Percentiles rank a stretch among this genome's conserved stretches.
Evolutionary conservation across 2,888 invertebrate genomes (phyloP).

Genomic region (Hetaerina titia): DNA sequence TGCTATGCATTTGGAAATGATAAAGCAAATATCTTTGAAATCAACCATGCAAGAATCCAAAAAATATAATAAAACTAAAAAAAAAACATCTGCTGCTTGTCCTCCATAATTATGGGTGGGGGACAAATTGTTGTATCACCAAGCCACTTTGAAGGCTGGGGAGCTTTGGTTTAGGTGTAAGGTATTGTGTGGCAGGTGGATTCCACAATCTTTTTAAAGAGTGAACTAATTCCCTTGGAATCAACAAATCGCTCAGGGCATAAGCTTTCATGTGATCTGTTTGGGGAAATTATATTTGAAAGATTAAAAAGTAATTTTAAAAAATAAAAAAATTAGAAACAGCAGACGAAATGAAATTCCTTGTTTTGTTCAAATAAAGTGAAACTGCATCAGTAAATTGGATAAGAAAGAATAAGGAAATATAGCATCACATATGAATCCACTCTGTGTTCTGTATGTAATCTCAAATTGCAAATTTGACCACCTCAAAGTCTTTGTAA

Average conservation of each 20-base stretch:
- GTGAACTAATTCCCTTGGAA: conserved; percentile 68
- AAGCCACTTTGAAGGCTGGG: conserved; percentile 64
- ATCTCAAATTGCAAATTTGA: conserved; percentile 67
- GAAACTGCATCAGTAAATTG: conserved; percentile 50
- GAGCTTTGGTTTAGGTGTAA: conserved; percentile 66
- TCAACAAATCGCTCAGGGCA: conserved; percentile 68
- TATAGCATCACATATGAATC: conserved; percentile 70
- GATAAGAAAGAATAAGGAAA: conserved; percentile 52
- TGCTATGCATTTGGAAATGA: conserved; percentile 66
- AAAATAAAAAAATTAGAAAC: conserved; percentile 73
- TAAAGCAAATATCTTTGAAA: conserved; percentile 66
- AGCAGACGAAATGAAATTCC: conserved; percentile 51
- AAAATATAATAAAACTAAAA: conserved; percentile 49
- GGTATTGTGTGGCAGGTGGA: conserved; percentile 66
- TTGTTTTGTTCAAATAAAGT: conserved; percentile 56
- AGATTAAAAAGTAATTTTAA: conserved; percentile 68
- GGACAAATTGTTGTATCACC: conserved; percentile 61
- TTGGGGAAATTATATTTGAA: conserved; percentile 68
- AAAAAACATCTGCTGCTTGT: conserved; percentile 67
- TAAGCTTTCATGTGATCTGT: conserved; percentile 69
- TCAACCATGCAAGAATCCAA: conserved; percentile 69
- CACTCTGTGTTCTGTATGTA: conserved; percentile 71
- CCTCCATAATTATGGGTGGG: conserved; percentile 57
- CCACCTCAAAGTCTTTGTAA: conserved; percentile 58
- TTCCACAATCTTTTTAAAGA: conserved; percentile 68